phyloP scores from a whole-genome alignment of 2,888 invertebrate species.

The Bhutanitis thaidina region DNA sequence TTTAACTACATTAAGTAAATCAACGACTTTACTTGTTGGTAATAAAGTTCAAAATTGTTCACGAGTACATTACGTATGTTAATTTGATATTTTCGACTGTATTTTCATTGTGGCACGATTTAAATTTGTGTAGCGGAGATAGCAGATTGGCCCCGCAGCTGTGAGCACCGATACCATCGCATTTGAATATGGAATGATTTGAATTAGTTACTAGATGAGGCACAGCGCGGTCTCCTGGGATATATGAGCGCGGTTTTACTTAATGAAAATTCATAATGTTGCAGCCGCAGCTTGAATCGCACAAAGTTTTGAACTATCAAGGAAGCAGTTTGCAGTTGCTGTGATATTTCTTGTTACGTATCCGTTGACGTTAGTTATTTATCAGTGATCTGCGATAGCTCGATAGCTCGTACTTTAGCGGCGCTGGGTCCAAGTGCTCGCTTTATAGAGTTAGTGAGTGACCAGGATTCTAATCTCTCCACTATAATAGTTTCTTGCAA shows the following conservation, averaged over 20 bases:
- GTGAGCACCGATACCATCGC: slow-evolving; percentile 6
- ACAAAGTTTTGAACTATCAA: slow-evolving; percentile 11
- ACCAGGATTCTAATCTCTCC: no score
- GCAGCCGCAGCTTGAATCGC: neutral
- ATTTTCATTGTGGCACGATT: slow-evolving; percentile 8
- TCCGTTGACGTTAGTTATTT: no score
- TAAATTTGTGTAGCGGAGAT: slow-evolving; percentile 8
- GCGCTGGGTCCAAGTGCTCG: no score
- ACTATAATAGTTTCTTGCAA: no score
- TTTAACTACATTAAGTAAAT: slow-evolving; percentile 7
- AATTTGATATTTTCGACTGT: slow-evolving; percentile 10
- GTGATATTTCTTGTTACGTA: slow-evolving; percentile 7
- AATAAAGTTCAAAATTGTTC: slow-evolving; percentile 14
- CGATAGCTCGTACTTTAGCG: no score
- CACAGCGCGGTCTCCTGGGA: slow-evolving; percentile 16
- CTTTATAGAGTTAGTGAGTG: no score
- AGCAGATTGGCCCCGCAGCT: slow-evolving; percentile 7
- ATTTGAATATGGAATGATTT: slow-evolving; percentile 18
- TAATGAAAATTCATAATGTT: slow-evolving; percentile 18
- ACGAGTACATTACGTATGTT: slow-evolving; percentile 1
- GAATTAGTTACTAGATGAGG: slow-evolving; percentile 20
- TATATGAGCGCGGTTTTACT: slow-evolving; percentile 11
- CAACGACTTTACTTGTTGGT: slow-evolving; percentile 6
- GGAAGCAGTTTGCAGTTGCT: slow-evolving; percentile 9
- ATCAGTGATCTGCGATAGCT: no score